A percentile compares a stretch with the other conserved stretches of the same genome.
Evolutionary conservation across 2,113 vertebrate genomes (phyloP).

Genomic region (Spheniscus mendiculus): DNA sequence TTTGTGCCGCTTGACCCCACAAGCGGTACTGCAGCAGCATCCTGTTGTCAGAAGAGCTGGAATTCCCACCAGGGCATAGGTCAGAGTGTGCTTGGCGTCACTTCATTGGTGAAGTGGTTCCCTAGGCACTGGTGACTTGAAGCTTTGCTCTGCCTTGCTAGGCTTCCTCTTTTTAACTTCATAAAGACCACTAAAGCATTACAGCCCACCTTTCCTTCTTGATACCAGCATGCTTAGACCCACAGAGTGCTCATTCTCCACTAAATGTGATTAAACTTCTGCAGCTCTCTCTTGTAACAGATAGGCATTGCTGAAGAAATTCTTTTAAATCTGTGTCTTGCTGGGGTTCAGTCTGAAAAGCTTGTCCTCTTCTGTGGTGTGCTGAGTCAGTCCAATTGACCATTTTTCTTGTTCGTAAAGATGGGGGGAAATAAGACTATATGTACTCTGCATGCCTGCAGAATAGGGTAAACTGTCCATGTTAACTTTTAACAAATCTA

Average conservation of each 20-base stretch:
- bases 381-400: background rate
- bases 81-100: background rate
- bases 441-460: background rate
- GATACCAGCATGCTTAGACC: background rate
- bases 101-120: background rate
- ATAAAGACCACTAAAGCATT: background rate
- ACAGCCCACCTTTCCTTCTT: background rate
- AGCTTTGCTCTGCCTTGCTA: background rate
- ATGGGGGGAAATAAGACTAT: background rate
- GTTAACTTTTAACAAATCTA: background rate
- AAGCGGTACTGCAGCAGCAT: background rate
- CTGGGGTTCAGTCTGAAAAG: background rate
- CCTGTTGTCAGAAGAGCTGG: background rate
- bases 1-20: accelerated
- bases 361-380: background rate
- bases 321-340: background rate
- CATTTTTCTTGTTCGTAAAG: background rate
- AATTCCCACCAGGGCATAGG: background rate
- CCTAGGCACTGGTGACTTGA: background rate
- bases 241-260: background rate
- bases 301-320: background rate
- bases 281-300: background rate
- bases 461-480: background rate
- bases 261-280: background rate
- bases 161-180: background rate